Evolutionary conservation across 2,113 vertebrate genomes (phyloP), one percentile per base, ranked within the genome.

Genomic region (Lota lota): DNA sequence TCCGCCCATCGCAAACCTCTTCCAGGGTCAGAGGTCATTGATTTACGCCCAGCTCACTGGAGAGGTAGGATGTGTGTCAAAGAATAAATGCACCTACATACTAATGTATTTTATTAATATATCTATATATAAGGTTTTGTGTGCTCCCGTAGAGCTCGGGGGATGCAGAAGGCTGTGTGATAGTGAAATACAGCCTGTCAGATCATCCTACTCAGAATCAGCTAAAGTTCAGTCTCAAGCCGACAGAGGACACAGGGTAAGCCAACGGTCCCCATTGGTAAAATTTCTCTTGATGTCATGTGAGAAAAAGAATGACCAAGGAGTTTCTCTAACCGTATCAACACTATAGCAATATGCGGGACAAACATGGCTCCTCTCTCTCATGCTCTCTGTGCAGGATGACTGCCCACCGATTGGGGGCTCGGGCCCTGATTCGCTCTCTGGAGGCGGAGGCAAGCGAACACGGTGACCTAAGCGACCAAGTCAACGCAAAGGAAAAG

Each of bases 401-500:
- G 74, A 88, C 90, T 0, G 61, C 93, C 70, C 93, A 95, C 68
- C 90, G 88, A 57, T 79, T 95, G 65, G 93, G 87, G 20, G 93
- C 93, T 71, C 90, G 74, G 20, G 78, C 87, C 21, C 69, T 92
- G 63, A 91, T 95, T 72, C 90, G 89, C 58, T 80, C 69, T 18
- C 82, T 92, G 63, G 93, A 94, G 69, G 33, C 60, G 36, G 75
- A 86, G 36, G 68, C 73, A 19, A 66, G 57, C 15, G 63, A 73
- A 2, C 19, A 60, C 0, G 19, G 28, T 12, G 74, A 61, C 51
- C 1, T 81, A 17, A 68, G 72, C 0, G 58, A 78, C 5, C 70
- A 64, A 17, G 51, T 15, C 40, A 47, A 47, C 10, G 2, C 77
- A 58, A 92, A 78, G 79, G 68, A 81, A 50, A 89, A 80, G 19